Evolutionary conservation across 1,140 invertebrate genomes (phyloP).

Genomic region (Drosophila pandora): DNA sequence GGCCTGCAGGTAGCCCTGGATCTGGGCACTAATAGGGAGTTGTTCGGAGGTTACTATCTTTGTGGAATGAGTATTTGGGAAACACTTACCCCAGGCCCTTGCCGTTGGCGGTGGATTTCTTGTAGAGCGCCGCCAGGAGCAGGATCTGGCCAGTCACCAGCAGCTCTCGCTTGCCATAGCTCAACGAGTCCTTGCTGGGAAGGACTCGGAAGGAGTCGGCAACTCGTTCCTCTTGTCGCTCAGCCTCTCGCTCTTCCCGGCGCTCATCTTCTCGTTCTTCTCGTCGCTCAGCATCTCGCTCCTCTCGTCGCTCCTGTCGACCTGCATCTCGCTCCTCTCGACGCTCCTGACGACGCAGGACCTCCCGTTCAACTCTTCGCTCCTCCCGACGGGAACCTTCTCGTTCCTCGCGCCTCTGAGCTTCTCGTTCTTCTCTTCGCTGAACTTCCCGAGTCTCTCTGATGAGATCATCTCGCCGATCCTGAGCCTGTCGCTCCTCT

Average conservation of each 20-base stretch:
- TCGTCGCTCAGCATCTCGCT: neutral
- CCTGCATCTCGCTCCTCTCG: neutral
- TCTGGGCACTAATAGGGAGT: constrained; percentile 25
- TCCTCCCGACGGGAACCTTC: neutral
- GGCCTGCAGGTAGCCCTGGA: constrained; percentile 48
- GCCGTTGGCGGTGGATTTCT: constrained; percentile 39
- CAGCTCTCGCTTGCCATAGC: constrained; percentile 45
- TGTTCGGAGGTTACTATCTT: neutral
- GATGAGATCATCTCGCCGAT: constrained; percentile 7
- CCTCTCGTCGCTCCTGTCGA: constrained; percentile 1
- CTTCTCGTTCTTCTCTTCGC: constrained; percentile 1
- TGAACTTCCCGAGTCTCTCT: neutral
- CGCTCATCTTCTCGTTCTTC: neutral
- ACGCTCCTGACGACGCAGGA: neutral
- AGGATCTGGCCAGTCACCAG: constrained; percentile 50
- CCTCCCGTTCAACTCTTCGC: neutral
- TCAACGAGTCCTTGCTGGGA: constrained; percentile 17
- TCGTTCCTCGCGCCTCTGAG: neutral
- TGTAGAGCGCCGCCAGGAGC: constrained; percentile 50
- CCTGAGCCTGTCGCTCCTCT: neutral
- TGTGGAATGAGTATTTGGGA: neutral
- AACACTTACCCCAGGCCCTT: constrained; percentile 56
- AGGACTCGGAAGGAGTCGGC: neutral
- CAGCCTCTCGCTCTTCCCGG: neutral
- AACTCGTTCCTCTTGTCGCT: constrained; percentile 3